A percentile compares a stretch with the other conserved stretches of the same genome.
Conservation (phyloP, 2,888 invertebrate species). For the Mimumesa dahlbomi region DNA sequence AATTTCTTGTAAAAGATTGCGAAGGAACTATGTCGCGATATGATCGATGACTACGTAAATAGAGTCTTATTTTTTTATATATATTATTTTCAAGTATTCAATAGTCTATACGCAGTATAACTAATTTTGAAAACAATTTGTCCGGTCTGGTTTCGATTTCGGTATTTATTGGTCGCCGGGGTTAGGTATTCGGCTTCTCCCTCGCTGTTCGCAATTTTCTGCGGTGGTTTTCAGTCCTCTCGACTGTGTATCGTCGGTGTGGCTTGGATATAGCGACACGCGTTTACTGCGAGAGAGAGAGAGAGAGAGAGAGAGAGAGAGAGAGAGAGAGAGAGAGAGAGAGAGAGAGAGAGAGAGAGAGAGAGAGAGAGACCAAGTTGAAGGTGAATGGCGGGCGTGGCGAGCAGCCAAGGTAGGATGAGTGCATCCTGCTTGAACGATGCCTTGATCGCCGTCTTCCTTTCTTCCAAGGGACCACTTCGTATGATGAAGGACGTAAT, state of each 20-base stretch:
- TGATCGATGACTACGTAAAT: conserved; percentile 35
- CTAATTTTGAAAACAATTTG: conserved; percentile 69
- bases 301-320: conserved; percentile 59
- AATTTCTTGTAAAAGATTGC: too few species aligned
- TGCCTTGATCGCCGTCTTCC: conserved; percentile 76
- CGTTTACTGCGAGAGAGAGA: conserved; percentile 54
- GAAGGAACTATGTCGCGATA: conserved; percentile 31
- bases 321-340: conserved; percentile 63
- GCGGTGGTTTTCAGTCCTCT: conserved; percentile 23
- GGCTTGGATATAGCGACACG: conserved; percentile 38
- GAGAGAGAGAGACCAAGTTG: conserved; percentile 75
- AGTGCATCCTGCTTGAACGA: conserved; percentile 75
- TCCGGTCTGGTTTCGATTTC: conserved; percentile 72
- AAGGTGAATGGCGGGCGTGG: conserved; percentile 80
- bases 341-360: conserved; percentile 62
- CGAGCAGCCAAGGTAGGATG: conserved; percentile 67
- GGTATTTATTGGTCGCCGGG: conserved; percentile 63
- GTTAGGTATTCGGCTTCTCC: conserved; percentile 24
- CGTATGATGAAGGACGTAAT: conserved; percentile 45
- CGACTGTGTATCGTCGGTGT: conserved; percentile 16
- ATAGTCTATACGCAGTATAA: too few species aligned
- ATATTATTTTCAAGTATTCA: too few species aligned
- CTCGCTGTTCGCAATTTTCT: conserved; percentile 43
- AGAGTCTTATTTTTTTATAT: conserved; percentile 28
- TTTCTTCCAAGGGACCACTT: conserved; percentile 65